Base-by-base conservation (phyloP, 2,888 invertebrate genomes). In the Sericinus montela region DNA sequence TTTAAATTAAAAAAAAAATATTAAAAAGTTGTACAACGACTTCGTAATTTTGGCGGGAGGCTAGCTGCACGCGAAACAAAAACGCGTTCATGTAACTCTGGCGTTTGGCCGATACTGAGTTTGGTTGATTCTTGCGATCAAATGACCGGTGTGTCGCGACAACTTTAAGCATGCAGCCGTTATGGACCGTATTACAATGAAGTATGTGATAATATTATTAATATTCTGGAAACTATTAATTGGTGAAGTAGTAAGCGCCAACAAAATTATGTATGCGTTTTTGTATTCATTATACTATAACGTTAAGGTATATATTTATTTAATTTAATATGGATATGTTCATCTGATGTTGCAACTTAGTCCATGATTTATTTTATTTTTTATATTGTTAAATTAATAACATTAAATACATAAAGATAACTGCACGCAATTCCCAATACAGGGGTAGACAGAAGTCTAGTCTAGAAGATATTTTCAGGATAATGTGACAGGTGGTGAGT, bases 41-140 rank as follows among this genome's bases (percentile, higher is more conserved):
- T 50, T 45, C 45, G 49, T 36, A 50, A 45, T 43, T 50, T 50
- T 50, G 49, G 49, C 49, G 49, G 49, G 49, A 45, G 30, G 10
- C 10, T 13, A 19, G 0, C 23, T 14, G 6, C 4, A 34, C 9
- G 14, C 15, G 28, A 14, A 1, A 19, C 8, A 16, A 10, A 3
- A 0, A 47, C 14, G 56, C 60, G 48, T 51, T 56, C 55, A 29
- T 29, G 15, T 37, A 13, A 8, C 5, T 6, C 51, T 38, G 51
- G 54, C 57, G 46, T 47, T 54, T 42, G 54, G 55, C 56, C 56
- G 50, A 57, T 45, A 64, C 64, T 64, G 57, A 63, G 63, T 64
- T 57, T 53, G 46, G 41, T 41, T 45, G 29, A n/a, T 38, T 44
- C 40, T 35, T 36, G 45, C 43, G 28, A n/a, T 14, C 36, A 35